A percentile compares a stretch with the other conserved stretches of the same genome.
phyloP scores from a whole-genome alignment of 2,113 vertebrate genomes.

The Thryonomys swinderianus region DNA sequence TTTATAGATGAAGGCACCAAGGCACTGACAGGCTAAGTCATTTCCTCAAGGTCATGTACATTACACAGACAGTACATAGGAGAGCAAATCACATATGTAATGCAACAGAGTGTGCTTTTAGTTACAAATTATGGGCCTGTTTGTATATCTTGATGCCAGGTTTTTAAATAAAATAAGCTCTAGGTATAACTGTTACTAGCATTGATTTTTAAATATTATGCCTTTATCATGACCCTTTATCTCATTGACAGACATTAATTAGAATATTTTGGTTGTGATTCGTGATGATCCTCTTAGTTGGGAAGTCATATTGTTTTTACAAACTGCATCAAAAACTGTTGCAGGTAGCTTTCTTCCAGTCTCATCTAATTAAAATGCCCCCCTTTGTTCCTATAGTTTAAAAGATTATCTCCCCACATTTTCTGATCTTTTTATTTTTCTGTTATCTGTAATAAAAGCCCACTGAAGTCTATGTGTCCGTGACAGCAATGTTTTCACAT shows the following conservation, averaged over 20 bases:
- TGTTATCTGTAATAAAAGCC: not conserved
- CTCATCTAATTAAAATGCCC: conserved; percentile 14
- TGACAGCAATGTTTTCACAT: not conserved
- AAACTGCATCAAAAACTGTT: conserved; percentile 9
- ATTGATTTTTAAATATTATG: conserved; percentile 14
- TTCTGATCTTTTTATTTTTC: conserved; percentile 12
- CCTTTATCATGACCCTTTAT: conserved; percentile 8
- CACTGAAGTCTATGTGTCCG: not conserved
- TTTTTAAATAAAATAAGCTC: conserved; percentile 16
- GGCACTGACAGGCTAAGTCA: not conserved
- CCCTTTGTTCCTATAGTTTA: not conserved
- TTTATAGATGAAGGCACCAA: conserved; percentile 27
- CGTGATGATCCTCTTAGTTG: not conserved
- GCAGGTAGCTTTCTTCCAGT: not conserved
- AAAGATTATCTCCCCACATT: not conserved
- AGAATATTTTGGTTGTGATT: not conserved
- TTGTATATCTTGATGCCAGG: not conserved
- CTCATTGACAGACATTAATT: not conserved
- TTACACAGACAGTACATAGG: not conserved
- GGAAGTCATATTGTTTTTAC: not conserved
- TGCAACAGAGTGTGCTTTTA: not conserved
- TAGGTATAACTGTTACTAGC: not conserved
- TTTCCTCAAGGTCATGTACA: not conserved
- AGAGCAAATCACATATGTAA: not conserved
- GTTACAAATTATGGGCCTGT: not conserved